A percentile compares a stretch with the other conserved stretches of the same genome.
Conservation (phyloP, 92 coral and sea anemone species). For the Heteractis magnifica region DNA sequence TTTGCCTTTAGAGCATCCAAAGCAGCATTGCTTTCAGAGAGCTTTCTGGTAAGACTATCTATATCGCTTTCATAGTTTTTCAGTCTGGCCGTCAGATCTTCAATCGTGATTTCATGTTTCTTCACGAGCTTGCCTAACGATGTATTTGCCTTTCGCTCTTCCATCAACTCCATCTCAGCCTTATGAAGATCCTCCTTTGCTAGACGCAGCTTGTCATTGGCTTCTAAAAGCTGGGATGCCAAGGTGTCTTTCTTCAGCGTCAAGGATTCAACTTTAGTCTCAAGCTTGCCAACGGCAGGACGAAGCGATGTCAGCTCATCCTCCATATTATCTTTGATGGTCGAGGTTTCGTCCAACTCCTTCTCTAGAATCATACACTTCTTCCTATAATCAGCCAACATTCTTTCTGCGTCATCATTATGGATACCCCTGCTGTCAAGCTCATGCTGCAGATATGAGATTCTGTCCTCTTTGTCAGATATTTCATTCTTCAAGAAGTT, state of each 20-base stretch:
- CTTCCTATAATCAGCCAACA: slow-evolving; percentile 49
- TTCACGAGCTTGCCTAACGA: slow-evolving; percentile 72
- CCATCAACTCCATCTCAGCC: slow-evolving; percentile 53
- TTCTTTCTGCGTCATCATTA: slow-evolving; percentile 52
- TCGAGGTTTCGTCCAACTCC: slow-evolving; percentile 59
- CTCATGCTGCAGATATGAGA: slow-evolving; percentile 62
- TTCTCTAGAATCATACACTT: slow-evolving; percentile 57
- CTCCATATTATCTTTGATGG: slow-evolving; percentile 46
- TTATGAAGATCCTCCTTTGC: slow-evolving; percentile 58
- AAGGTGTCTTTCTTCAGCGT: slow-evolving; percentile 59
- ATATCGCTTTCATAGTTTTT: slow-evolving; percentile 54
- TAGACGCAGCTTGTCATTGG: slow-evolving; percentile 48
- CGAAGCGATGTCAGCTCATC: slow-evolving; percentile 50
- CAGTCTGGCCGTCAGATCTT: slow-evolving; percentile 41
- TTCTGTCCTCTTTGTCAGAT: slow-evolving; percentile 51
- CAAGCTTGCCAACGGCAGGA: slow-evolving; percentile 61
- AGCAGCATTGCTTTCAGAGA: slow-evolving; percentile 53
- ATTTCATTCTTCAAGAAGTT: slow-evolving; percentile 57
- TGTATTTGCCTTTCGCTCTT: slow-evolving; percentile 72
- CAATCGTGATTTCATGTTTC: slow-evolving; percentile 63
- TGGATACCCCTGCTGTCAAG: slow-evolving; percentile 49
- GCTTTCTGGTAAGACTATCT: slow-evolving; percentile 56
- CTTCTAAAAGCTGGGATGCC: slow-evolving; percentile 50
- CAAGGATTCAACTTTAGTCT: slow-evolving; percentile 58
- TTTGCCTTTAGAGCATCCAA: slow-evolving; percentile 51